These are phyloP conservation scores for Trissolcus basalis DNA, from an alignment of 1,140 invertebrate species.

Conservation along the genomic window DNA sequence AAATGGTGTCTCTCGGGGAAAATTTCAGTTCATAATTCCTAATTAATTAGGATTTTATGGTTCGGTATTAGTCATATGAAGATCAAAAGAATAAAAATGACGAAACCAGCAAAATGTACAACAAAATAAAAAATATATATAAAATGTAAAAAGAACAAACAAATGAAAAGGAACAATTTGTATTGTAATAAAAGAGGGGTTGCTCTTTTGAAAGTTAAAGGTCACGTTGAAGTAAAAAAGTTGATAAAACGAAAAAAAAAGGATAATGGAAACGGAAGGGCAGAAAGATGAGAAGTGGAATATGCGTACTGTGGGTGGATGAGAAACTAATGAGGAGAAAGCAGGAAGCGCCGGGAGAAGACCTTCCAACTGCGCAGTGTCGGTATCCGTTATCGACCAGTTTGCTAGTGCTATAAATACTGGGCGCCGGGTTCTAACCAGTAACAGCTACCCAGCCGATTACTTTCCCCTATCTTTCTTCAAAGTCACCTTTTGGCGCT, in stretches of 20 bases:
- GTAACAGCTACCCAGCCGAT: constrained; percentile 49
- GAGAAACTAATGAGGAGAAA: constrained; percentile 47
- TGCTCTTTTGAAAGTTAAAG: too few species aligned
- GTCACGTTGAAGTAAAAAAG: too few species aligned
- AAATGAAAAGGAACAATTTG: too few species aligned
- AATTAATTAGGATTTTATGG: too few species aligned
- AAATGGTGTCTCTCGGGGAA: too few species aligned
- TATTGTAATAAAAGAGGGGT: too few species aligned
- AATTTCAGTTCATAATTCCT: too few species aligned
- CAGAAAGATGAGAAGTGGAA: neutral
- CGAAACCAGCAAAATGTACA: too few species aligned
- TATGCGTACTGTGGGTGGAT: constrained; percentile 26
- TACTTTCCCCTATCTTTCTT: constrained; percentile 51
- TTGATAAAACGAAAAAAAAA: neutral
- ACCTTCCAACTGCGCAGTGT: constrained; percentile 71
- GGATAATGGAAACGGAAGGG: neutral
- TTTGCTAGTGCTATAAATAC: constrained; percentile 72
- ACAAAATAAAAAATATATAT: too few species aligned
- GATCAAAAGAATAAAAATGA: too few species aligned
- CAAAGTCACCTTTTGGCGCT: constrained; percentile 52
- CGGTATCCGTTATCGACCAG: constrained; percentile 71
- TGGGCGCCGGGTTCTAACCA: constrained; percentile 68
- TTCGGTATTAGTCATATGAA: too few species aligned
- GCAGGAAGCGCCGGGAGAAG: constrained; percentile 42
- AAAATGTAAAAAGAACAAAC: too few species aligned